Conservation (phyloP, 1,140 invertebrate species). For the Drosophila virilis region DNA sequence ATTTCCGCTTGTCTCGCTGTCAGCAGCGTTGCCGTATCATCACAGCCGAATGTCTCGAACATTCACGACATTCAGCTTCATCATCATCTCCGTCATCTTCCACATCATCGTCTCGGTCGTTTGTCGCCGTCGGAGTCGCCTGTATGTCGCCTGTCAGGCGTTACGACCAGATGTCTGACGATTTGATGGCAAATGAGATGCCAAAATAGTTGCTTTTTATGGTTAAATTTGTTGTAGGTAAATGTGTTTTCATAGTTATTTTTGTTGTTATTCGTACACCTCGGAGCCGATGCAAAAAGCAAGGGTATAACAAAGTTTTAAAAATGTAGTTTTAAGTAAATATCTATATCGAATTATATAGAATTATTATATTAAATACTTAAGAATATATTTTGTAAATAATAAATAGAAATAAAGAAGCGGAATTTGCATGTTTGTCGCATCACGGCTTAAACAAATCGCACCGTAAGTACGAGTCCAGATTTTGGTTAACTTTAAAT, state of each 20-base stretch:
- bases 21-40: slow-evolving; percentile 51
- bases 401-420: too few relatives aligned
- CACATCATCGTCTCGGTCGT: slow-evolving; percentile 1
- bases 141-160: slow-evolving; percentile 61
- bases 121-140: slow-evolving; percentile 46
- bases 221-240: slow-evolving; percentile 70
- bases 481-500: too few relatives aligned
- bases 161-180: slow-evolving; percentile 41
- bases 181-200: slow-evolving; percentile 66
- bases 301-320: neutral
- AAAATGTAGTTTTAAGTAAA: too few relatives aligned
- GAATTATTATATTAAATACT: too few relatives aligned
- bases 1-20: slow-evolving; percentile 71
- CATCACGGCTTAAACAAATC: too few relatives aligned
- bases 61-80: slow-evolving; percentile 22
- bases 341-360: too few relatives aligned
- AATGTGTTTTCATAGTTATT: slow-evolving; percentile 66
- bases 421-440: too few relatives aligned
- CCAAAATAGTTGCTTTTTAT: slow-evolving; percentile 81
- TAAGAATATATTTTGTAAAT: too few relatives aligned
- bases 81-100: neutral
- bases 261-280: slow-evolving; percentile 24
- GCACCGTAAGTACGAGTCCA: too few relatives aligned
- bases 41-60: slow-evolving; percentile 11
- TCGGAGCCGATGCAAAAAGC: neutral